Conservation (phyloP, 2,113 vertebrate species). For the Ciconia boyciana region DNA sequence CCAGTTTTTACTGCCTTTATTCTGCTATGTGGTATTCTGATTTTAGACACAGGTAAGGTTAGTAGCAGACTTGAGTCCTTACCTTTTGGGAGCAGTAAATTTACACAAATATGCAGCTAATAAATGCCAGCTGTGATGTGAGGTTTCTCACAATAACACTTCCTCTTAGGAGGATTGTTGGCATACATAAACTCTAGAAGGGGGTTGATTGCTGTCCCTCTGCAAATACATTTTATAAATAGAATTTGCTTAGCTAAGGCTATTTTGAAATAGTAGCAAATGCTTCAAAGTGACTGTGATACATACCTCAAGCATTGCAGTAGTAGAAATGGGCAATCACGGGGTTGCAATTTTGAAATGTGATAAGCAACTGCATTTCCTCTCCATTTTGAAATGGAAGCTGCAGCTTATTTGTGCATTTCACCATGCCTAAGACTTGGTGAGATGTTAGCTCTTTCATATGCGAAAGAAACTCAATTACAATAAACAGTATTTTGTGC, state of each 20-base stretch:
- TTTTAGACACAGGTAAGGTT: not conserved
- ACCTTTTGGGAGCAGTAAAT: not conserved
- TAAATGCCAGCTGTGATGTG: not conserved
- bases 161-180: not conserved
- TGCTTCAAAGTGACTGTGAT: not conserved
- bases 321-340: not conserved
- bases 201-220: not conserved
- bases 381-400: not conserved
- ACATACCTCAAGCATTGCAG: not conserved
- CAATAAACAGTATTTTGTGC: not conserved
- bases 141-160: not conserved
- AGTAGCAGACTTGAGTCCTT: not conserved
- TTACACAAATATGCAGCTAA: not conserved
- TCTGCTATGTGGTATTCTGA: not conserved
- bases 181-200: not conserved
- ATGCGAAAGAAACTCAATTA: not conserved
- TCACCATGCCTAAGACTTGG: not conserved
- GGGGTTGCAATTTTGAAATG: not conserved
- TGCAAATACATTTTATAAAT: not conserved
- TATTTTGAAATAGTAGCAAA: not conserved
- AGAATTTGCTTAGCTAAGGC: not conserved
- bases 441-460: not conserved
- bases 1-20: not conserved
- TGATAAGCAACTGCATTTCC: not conserved
- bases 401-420: not conserved